Evolutionary conservation across 2,113 vertebrate species (phyloP).

Genomic region (Cnemophilus loriae): DNA sequence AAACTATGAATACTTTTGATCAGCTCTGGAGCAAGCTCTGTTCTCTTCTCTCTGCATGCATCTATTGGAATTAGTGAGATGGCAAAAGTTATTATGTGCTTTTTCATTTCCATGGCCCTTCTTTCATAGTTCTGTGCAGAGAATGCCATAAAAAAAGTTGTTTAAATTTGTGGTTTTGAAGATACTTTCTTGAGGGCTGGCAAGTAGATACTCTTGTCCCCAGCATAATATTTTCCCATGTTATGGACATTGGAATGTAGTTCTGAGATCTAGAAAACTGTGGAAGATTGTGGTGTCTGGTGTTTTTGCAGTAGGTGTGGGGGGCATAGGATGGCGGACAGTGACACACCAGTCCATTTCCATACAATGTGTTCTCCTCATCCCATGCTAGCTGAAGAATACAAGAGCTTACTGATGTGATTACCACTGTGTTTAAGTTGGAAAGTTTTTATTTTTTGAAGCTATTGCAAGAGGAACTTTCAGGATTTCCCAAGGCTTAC

Average conservation of each 20-base stretch:
- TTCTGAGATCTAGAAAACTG: not conserved
- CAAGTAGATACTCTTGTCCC: not conserved
- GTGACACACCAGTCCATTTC: accelerated
- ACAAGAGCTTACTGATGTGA: not conserved
- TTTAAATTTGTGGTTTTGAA: not conserved
- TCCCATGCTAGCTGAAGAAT: accelerated
- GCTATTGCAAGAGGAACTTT: not conserved
- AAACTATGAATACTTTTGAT: not conserved
- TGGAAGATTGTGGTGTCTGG: not conserved
- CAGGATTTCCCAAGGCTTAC: not conserved
- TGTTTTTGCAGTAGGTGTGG: too few relatives aligned
- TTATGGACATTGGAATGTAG: not conserved
- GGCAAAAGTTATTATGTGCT: not conserved
- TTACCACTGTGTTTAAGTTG: not conserved
- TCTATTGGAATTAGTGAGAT: not conserved
- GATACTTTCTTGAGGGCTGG: not conserved
- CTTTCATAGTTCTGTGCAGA: not conserved
- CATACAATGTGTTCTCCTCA: not conserved
- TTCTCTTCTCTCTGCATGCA: not conserved
- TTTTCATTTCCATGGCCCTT: not conserved
- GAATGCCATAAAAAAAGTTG: not conserved
- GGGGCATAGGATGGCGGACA: accelerated
- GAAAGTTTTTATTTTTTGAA: not conserved
- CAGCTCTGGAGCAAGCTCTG: not conserved
- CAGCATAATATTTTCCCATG: not conserved